phyloP scores from a whole-genome alignment of 2,888 invertebrate genomes.

The Nephrotoma appendiculata region DNA sequence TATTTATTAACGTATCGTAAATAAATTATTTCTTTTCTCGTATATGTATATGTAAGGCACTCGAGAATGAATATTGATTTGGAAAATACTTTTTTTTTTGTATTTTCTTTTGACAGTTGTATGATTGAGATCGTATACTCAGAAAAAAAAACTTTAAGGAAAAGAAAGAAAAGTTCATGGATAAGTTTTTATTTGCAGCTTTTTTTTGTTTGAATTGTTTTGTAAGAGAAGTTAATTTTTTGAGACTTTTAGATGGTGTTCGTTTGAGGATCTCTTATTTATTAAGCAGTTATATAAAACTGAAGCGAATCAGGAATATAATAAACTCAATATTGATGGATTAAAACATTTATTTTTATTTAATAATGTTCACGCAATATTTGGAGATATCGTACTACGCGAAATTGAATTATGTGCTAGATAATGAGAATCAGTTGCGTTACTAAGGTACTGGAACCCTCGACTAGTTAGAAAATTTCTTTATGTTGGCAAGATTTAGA shows the following conservation, averaged over 20 bases:
- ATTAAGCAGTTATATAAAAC: not conserved
- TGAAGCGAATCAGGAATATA: not conserved
- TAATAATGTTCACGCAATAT: not conserved
- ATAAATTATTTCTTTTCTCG: not conserved
- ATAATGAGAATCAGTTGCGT: too few species aligned
- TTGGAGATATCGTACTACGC: not conserved
- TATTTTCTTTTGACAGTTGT: not conserved
- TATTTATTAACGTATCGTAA: not conserved
- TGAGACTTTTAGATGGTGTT: not conserved
- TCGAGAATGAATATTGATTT: not conserved
- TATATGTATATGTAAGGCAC: not conserved
- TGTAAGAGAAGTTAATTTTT: not conserved
- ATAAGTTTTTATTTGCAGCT: not conserved
- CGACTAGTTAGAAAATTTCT: too few species aligned
- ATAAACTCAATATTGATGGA: not conserved
- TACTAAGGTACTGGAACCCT: too few species aligned
- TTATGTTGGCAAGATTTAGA: too few species aligned
- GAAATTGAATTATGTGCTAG: too few species aligned
- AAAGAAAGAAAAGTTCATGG: not conserved
- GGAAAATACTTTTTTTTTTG: not conserved
- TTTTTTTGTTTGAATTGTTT: not conserved
- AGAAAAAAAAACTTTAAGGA: not conserved
- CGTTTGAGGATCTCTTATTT: not conserved
- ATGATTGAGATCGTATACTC: not conserved
- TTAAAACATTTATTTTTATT: not conserved